phyloP scores from a whole-genome alignment of 2,797 vertebrate genomes.

The Steatocranus sp. region DNA sequence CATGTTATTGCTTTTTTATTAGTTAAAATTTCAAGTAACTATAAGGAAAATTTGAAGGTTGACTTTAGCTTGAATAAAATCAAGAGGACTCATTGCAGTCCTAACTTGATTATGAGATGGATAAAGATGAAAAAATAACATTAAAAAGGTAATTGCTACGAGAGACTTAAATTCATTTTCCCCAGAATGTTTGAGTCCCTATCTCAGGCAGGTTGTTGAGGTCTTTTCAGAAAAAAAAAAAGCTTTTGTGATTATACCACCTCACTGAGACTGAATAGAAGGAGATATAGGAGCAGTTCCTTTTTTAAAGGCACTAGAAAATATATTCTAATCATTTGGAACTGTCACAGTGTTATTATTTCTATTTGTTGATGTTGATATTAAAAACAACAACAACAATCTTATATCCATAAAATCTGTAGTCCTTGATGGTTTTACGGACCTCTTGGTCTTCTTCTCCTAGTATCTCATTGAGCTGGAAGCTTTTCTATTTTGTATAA shows the following conservation, averaged over 20 bases:
- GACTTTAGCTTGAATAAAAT: background rate
- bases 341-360: background rate
- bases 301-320: background rate
- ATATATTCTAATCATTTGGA: background rate
- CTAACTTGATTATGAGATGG: background rate
- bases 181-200: background rate
- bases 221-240: background rate
- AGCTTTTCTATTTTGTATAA: background rate
- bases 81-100: background rate
- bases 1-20: background rate
- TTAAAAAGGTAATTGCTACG: background rate
- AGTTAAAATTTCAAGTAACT: background rate
- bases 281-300: too few species aligned
- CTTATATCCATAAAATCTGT: background rate
- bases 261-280: background rate
- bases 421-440: background rate
- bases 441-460: background rate
- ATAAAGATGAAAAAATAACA: background rate
- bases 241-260: background rate
- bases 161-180: background rate
- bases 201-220: background rate
- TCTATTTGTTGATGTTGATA: background rate
- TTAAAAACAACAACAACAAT: background rate
- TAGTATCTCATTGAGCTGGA: background rate
- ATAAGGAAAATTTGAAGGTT: background rate